Percentiles rank a stretch among this genome's conserved stretches.
Conservation (phyloP, 2,113 vertebrate genomes). For the Variabilichromis moorii region DNA sequence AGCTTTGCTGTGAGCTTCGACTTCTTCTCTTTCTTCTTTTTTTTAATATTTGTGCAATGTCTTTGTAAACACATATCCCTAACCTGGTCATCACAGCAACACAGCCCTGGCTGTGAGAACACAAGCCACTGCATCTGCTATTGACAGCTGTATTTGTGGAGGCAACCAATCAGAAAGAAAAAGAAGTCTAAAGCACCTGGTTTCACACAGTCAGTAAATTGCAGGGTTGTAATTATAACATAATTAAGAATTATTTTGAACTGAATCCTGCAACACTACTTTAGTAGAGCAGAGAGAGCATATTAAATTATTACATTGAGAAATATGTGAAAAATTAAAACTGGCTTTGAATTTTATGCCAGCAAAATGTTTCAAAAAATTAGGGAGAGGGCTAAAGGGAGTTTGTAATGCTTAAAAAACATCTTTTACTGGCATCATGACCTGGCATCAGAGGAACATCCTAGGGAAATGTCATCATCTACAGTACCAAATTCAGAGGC, state of each 20-base stretch:
- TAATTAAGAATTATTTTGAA: background rate
- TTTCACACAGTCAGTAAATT: background rate
- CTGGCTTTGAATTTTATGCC: background rate
- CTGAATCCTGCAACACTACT: background rate
- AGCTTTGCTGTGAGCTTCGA: background rate
- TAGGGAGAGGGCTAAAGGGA: background rate
- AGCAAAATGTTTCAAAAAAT: background rate
- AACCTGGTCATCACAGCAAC: background rate
- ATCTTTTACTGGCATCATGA: background rate
- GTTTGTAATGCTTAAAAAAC: background rate
- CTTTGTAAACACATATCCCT: background rate
- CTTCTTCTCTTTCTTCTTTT: accelerated
- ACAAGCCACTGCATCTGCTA: background rate
- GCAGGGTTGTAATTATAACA: background rate
- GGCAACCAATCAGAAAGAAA: background rate
- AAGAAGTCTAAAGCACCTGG: background rate
- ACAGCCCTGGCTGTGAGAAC: background rate
- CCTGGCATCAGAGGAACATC: background rate
- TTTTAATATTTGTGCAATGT: background rate
- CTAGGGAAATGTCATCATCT: background rate
- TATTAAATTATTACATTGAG: background rate
- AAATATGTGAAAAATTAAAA: background rate
- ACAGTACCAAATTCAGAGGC: background rate
- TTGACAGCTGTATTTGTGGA: background rate
- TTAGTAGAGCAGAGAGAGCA: background rate